Conservation (phyloP, 2,888 invertebrate genomes). For the Diarsia rubi region DNA sequence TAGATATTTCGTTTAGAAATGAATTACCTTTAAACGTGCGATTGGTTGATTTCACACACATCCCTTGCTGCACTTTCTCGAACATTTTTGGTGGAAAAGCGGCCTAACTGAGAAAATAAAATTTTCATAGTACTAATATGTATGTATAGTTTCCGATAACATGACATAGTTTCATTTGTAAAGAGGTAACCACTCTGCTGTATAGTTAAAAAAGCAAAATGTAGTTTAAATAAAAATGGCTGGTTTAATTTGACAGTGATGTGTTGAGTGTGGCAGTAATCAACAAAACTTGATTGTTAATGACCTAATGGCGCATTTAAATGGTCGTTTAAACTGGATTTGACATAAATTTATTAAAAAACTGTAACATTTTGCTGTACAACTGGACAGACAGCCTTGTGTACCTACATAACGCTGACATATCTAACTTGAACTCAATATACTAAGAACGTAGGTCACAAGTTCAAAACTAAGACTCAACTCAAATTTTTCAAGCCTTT, state of each 20-base stretch:
- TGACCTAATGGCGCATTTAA: neutral
- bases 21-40: neutral
- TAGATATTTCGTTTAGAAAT: neutral
- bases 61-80: neutral
- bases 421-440: neutral
- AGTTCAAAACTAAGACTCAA: no score
- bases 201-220: neutral
- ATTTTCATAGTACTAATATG: conserved; percentile 53
- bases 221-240: neutral
- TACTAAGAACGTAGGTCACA: neutral
- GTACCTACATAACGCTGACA: neutral
- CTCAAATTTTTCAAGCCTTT: neutral
- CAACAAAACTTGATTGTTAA: neutral
- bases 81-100: neutral
- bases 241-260: neutral
- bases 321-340: neutral
- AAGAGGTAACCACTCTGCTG: neutral
- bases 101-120: conserved; percentile 52
- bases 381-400: neutral
- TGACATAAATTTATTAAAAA: neutral
- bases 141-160: conserved; percentile 28
- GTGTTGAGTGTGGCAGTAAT: neutral
- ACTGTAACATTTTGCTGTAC: neutral
- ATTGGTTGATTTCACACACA: neutral
- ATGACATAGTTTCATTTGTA: neutral